phyloP scores from a whole-genome alignment of 2,888 invertebrate genomes.

The Drosophila falleni region DNA sequence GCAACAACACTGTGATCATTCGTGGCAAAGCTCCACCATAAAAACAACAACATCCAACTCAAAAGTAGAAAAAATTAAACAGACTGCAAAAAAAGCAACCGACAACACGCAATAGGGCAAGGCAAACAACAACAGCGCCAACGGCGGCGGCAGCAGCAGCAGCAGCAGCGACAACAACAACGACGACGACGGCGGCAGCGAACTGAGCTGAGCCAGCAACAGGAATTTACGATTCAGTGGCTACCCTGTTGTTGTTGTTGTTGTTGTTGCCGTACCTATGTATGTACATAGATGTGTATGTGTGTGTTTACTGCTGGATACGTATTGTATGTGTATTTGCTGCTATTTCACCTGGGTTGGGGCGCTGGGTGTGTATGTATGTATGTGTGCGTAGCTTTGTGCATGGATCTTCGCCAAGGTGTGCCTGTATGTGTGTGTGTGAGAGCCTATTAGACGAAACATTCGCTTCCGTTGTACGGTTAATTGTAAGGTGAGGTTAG shows the following conservation, averaged over 20 bases:
- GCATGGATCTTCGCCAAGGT: conserved; percentile 65
- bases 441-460: conserved; percentile 70
- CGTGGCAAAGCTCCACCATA: conserved; percentile 72
- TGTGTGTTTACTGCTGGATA: conserved; percentile 39
- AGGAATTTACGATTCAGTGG: conserved; percentile 83
- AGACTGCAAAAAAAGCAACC: conserved; percentile 76
- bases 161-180: conserved; percentile 35
- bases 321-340: conserved; percentile 50
- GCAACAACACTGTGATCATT: conserved; percentile 56
- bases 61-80: conserved; percentile 75
- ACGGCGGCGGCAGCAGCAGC: conserved; percentile 35
- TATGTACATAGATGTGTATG: conserved; percentile 28
- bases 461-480: conserved; percentile 71
- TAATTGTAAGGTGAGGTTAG: conserved; percentile 42
- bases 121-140: conserved; percentile 83
- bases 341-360: conserved; percentile 74
- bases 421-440: conserved; percentile 49
- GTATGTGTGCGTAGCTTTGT: conserved; percentile 39
- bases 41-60: conserved; percentile 60
- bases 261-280: conserved; percentile 24
- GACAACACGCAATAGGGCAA: conserved; percentile 85
- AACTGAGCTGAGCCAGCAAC: conserved; percentile 73
- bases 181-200: conserved; percentile 47
- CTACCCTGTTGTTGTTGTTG: conserved; percentile 69
- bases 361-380: conserved; percentile 53